These are phyloP conservation scores for Acanthisitta chloris DNA, from an alignment of 2,113 vertebrate genomes.

Conservation along the genomic window DNA sequence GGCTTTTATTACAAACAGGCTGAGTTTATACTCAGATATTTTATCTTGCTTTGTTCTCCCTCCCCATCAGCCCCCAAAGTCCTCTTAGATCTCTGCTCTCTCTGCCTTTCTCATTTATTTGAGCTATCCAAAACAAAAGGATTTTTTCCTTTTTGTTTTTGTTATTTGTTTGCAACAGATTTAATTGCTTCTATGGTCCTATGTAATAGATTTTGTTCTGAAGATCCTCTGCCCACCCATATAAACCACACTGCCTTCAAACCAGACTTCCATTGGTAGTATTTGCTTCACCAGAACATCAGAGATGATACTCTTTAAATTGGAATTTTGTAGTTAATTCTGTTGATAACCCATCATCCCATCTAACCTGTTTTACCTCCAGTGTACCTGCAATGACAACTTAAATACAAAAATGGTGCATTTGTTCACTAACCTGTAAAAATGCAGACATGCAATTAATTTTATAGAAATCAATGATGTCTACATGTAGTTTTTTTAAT, in stretches of 20 bases:
- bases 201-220: neutral
- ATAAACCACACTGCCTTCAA: neutral
- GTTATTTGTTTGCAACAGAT: neutral
- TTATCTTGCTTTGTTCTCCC: neutral
- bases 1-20: neutral
- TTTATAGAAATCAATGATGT: neutral
- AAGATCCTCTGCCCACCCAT: neutral
- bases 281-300: neutral
- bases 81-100: neutral
- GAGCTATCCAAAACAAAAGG: neutral
- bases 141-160: rapidly evolving
- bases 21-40: neutral
- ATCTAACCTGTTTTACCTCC: neutral
- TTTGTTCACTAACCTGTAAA: neutral
- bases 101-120: neutral
- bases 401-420: neutral
- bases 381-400: neutral
- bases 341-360: neutral
- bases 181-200: neutral
- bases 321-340: neutral
- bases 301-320: neutral
- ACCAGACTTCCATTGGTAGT: neutral
- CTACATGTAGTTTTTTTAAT: neutral
- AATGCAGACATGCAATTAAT: neutral
- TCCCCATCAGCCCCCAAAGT: neutral